These are phyloP conservation scores for Nephrotoma guestfalica DNA, from an alignment of 2,888 invertebrate species.

Conservation along the genomic window DNA sequence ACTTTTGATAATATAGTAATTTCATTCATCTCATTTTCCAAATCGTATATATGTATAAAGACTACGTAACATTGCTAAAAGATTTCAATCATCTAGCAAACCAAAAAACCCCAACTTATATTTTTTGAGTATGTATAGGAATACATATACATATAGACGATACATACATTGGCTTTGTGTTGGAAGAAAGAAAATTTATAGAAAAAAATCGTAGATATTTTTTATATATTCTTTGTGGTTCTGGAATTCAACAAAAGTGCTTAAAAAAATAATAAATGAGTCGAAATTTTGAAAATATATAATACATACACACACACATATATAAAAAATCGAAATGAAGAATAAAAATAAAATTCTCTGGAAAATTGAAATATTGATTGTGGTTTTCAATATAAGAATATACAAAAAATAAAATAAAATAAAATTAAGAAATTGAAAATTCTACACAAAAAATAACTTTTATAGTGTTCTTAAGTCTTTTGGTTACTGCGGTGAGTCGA, in stretches of 20 bases:
- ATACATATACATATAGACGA: neutral
- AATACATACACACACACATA: too few relatives aligned
- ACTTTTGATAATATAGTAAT: neutral
- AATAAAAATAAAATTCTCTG: neutral
- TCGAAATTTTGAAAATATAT: neutral
- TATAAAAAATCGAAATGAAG: neutral
- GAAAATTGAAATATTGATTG: neutral
- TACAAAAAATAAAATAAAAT: neutral
- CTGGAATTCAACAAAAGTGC: neutral
- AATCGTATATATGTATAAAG: neutral
- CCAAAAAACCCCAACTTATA: neutral
- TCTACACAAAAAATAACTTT: neutral
- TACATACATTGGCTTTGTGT: neutral
- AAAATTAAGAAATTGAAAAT: neutral
- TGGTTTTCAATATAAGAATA: neutral
- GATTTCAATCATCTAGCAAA: neutral
- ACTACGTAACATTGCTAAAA: neutral
- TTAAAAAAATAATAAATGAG: neutral
- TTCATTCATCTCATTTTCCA: neutral
- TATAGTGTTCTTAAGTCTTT: neutral
- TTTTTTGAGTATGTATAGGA: neutral
- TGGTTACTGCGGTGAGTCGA: neutral
- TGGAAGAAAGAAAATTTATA: neutral
- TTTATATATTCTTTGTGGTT: neutral
- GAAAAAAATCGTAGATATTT: neutral